Conservation (phyloP, 2,797 vertebrate species). For the Thalassophryne amazonica region DNA sequence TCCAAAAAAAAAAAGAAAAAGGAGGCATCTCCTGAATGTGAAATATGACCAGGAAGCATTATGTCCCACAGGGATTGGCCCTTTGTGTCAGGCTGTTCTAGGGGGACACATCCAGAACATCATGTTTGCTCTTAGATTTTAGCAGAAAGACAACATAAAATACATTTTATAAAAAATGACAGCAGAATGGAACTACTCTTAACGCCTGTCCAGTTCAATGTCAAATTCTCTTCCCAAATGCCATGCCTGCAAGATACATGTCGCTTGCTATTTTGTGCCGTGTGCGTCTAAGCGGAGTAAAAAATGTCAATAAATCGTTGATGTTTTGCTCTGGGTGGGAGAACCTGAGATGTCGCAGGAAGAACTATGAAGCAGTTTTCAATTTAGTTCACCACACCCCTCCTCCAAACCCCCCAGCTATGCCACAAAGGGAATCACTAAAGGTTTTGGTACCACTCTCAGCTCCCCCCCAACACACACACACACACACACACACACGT, state of each 20-base stretch:
- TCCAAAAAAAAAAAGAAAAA: slow-evolving; percentile 16
- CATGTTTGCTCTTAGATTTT: slow-evolving; percentile 3
- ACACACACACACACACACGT: slow-evolving; percentile 39
- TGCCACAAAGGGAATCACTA: slow-evolving; percentile 49
- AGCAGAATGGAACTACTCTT: slow-evolving; percentile 43
- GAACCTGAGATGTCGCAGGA: slow-evolving; percentile 40
- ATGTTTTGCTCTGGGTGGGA: slow-evolving; percentile 56
- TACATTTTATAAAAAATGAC: slow-evolving; percentile 38
- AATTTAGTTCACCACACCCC: slow-evolving; percentile 48
- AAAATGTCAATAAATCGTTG: slow-evolving; percentile 76
- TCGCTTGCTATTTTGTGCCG: slow-evolving; percentile 47
- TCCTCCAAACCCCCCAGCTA: slow-evolving; percentile 60
- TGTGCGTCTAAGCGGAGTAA: slow-evolving; percentile 53
- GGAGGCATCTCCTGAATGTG: slow-evolving; percentile 45
- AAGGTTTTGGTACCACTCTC: slow-evolving; percentile 50
- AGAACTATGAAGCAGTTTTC: slow-evolving; percentile 50
- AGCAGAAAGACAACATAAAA: slow-evolving; percentile 15
- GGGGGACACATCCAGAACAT: slow-evolving; percentile 8
- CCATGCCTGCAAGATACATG: slow-evolving; percentile 57
- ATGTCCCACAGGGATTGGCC: slow-evolving; percentile 28
- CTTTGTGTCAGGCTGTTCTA: slow-evolving; percentile 23
- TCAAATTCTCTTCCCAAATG: slow-evolving; percentile 48
- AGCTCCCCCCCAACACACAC: too few relatives aligned
- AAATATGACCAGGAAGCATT: slow-evolving; percentile 30
- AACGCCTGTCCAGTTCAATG: slow-evolving; percentile 52